Conservation (phyloP, 92 coral and sea anemone species). For the Epizoanthus illoricatus region DNA sequence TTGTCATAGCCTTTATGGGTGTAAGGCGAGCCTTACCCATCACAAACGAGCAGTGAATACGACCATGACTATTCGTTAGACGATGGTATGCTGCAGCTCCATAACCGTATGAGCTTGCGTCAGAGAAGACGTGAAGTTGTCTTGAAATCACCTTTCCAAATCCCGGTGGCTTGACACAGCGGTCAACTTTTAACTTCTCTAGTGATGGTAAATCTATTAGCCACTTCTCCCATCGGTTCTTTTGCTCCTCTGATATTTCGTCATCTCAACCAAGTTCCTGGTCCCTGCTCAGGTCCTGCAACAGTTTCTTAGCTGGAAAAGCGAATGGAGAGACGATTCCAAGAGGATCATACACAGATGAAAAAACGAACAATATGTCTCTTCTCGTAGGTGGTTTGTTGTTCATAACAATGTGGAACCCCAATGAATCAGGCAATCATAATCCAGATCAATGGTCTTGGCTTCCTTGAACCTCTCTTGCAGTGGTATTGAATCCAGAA, state of each 20-base stretch:
- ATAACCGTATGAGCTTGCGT: constrained; percentile 28
- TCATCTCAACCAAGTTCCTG: constrained; percentile 55
- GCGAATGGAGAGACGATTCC: constrained; percentile 62
- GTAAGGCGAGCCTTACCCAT: constrained; percentile 4
- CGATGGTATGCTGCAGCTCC: constrained; percentile 17
- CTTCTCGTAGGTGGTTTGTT: constrained; percentile 44
- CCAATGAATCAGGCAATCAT: neutral
- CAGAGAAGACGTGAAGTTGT: constrained; percentile 35
- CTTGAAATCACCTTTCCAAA: constrained; percentile 54
- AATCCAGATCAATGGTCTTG: neutral
- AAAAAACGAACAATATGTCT: constrained; percentile 53
- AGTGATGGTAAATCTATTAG: constrained; percentile 45
- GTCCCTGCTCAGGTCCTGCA: constrained; percentile 61
- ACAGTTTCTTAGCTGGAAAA: constrained; percentile 56
- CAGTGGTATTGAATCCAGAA: constrained; percentile 31
- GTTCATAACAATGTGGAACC: neutral
- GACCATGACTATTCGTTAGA: neutral
- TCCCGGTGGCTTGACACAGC: constrained; percentile 53
- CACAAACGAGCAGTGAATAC: neutral
- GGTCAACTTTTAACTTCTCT: constrained; percentile 42
- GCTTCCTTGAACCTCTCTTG: neutral
- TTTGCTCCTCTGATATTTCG: constrained; percentile 41
- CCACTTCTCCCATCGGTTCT: constrained; percentile 54
- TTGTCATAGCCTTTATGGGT: neutral
- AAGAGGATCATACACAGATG: constrained; percentile 60